phyloP scores from a whole-genome alignment of 2,888 invertebrate genomes.

The Camptogramma bilineatum region DNA sequence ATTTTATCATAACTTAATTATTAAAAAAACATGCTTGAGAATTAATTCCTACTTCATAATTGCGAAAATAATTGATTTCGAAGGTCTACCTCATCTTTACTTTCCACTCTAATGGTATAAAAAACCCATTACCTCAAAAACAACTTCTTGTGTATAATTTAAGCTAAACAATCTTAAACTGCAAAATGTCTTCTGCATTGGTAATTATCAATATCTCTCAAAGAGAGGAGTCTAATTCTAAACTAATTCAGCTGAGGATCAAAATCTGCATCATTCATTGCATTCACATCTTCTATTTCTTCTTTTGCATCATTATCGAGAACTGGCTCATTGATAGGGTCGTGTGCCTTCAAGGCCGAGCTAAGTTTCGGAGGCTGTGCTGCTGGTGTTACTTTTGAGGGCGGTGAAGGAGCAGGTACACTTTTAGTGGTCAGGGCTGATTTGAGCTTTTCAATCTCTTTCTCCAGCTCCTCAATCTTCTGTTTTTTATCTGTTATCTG shows the following conservation, averaged over 20 bases:
- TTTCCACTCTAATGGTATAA: background rate
- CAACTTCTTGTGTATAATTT: background rate
- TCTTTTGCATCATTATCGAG: constrained; percentile 80
- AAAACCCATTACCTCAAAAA: background rate
- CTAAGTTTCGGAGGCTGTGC: constrained; percentile 73
- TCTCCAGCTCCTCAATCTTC: constrained; percentile 73
- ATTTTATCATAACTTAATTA: background rate
- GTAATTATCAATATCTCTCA: constrained; percentile 18
- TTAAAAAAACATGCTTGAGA: background rate
- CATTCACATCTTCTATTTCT: constrained; percentile 78
- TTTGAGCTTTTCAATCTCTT: constrained; percentile 70
- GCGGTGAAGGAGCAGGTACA: constrained; percentile 59
- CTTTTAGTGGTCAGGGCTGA: constrained; percentile 70
- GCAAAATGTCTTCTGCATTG: constrained; percentile 10
- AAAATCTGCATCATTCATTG: constrained; percentile 72
- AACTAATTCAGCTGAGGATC: constrained; percentile 59
- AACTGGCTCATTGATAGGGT: constrained; percentile 71
- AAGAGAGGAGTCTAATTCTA: constrained; percentile 6
- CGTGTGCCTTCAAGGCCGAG: constrained; percentile 66
- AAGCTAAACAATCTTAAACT: constrained; percentile 5
- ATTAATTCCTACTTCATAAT: background rate
- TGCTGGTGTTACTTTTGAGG: constrained; percentile 73
- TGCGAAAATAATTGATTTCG: background rate
- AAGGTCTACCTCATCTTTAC: background rate
- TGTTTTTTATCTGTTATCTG: constrained; percentile 72